Evolutionary conservation across 2,113 vertebrate species (phyloP), one percentile per base, ranked within the genome.

Genomic region (Apteryx mantelli): DNA sequence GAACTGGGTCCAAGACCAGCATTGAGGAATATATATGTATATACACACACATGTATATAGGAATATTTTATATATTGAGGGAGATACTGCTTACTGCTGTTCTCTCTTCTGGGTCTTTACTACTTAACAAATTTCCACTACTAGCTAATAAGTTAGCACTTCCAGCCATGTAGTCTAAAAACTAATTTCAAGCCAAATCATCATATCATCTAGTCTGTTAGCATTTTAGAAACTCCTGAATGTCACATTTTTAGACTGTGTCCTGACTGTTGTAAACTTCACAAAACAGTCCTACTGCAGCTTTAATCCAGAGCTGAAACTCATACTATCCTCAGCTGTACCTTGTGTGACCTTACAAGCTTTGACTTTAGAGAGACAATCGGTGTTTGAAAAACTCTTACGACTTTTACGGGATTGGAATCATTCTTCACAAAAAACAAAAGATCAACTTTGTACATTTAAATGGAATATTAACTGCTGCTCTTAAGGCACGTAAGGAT

Each of bases 341-440:
- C 30, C 74, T 92, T 0, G 0, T 34, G 64, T 55, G 17, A 60
- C 36, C 55, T 81, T 86, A 19, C 24, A 22, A 24, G 38, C 19
- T 66, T 55, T 91, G 65, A 32, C 3, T 26, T 86, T 25, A 38
- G 68, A 77, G 52, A 14, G 1, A 24, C 17, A 61, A 73, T 24
- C 13, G 40, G 22, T 1, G 1, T 44, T 53, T 60, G 22, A 44
- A 85, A 61, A 91, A 21, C 12, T 13, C 3, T 8, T 14, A 1
- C 11, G 6, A 5, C 40, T 86, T 86, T 91, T 65, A 50, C 46
- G 46, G 69, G 11, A 32, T 17, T 50, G 13, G 20, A 53, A 3
- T 0, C 0, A 0, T 38, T 89, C 28, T 68, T 82, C 17, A 28
- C 50, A 58, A 32, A 83, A 86, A 15, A 61, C 7, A 26, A 2